phyloP scores from a whole-genome alignment of 2,113 vertebrate species.

The Atherinomorus stipes region DNA sequence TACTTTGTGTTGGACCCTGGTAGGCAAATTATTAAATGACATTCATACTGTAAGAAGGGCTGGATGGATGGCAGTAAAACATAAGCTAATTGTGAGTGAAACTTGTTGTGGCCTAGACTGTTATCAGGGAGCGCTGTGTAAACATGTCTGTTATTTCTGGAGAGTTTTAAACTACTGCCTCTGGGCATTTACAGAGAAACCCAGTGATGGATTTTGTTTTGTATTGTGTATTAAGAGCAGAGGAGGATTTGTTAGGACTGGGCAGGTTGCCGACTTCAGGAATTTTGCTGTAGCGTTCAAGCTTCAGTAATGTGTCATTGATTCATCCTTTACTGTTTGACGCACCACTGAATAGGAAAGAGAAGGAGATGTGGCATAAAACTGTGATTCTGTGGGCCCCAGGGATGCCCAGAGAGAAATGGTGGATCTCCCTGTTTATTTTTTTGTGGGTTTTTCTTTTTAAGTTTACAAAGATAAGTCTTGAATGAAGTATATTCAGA shows the following conservation, averaged over 20 bases:
- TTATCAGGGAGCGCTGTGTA: slow-evolving; percentile 13
- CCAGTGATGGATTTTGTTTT: slow-evolving; percentile 25
- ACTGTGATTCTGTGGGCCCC: slow-evolving; percentile 57
- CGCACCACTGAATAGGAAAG: slow-evolving; percentile 28
- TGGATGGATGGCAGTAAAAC: not conserved
- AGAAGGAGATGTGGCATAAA: slow-evolving; percentile 38
- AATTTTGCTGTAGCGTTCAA: slow-evolving; percentile 34
- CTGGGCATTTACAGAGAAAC: slow-evolving; percentile 2
- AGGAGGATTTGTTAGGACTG: slow-evolving; percentile 22
- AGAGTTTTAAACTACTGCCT: slow-evolving; percentile 23
- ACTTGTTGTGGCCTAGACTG: slow-evolving; percentile 6
- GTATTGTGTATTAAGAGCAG: slow-evolving; percentile 18
- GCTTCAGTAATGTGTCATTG: slow-evolving; percentile 55
- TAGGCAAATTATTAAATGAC: not conserved
- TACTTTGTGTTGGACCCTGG: no score
- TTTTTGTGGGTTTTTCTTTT: not conserved
- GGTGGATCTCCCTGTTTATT: slow-evolving; percentile 44
- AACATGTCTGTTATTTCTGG: slow-evolving; percentile 31
- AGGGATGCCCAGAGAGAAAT: slow-evolving; percentile 66
- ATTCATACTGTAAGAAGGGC: not conserved
- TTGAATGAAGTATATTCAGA: not conserved
- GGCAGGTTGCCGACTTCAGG: slow-evolving; percentile 29
- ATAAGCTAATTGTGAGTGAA: slow-evolving; percentile 15
- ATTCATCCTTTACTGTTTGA: slow-evolving; percentile 28
- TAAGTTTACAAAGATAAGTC: not conserved